These are phyloP conservation scores for Hafferia zeledoni DNA, from an alignment of 2,797 vertebrate genomes.

Conservation along the genomic window DNA sequence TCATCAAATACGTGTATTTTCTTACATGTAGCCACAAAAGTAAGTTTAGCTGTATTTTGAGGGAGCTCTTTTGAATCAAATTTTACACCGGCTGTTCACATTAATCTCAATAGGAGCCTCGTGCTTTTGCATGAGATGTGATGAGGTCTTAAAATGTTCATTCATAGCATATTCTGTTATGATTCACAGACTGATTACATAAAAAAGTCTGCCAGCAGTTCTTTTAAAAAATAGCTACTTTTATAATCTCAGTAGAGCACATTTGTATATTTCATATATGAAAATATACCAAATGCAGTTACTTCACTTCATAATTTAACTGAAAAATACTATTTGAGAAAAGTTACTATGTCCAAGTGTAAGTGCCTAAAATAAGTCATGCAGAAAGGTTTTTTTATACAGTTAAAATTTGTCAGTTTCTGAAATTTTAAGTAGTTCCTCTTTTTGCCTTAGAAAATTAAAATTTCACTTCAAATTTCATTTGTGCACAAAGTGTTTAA, in stretches of 20 bases:
- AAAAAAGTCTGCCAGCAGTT: neutral
- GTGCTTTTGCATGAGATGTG: neutral
- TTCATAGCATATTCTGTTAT: constrained; percentile 13
- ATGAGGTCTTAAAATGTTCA: neutral
- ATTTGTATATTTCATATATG: neutral
- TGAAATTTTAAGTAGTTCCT: neutral
- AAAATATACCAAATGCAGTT: neutral
- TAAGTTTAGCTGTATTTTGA: neutral
- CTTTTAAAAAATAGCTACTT: neutral
- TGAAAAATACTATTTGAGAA: neutral
- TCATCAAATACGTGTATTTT: constrained; percentile 39
- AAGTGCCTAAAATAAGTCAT: neutral
- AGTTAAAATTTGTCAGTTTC: neutral
- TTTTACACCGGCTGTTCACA: neutral
- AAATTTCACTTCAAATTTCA: neutral
- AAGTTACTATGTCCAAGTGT: neutral
- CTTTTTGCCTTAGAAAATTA: neutral
- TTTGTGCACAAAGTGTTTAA: neutral
- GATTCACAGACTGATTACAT: neutral
- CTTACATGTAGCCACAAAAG: constrained; percentile 14
- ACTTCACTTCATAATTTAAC: neutral
- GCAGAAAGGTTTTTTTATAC: neutral
- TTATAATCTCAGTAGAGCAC: neutral
- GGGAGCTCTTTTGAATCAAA: neutral
- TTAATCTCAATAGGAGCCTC: neutral